phyloP scores from a whole-genome alignment of 2,797 vertebrate species.

The Triplophysa yarkandensis region DNA sequence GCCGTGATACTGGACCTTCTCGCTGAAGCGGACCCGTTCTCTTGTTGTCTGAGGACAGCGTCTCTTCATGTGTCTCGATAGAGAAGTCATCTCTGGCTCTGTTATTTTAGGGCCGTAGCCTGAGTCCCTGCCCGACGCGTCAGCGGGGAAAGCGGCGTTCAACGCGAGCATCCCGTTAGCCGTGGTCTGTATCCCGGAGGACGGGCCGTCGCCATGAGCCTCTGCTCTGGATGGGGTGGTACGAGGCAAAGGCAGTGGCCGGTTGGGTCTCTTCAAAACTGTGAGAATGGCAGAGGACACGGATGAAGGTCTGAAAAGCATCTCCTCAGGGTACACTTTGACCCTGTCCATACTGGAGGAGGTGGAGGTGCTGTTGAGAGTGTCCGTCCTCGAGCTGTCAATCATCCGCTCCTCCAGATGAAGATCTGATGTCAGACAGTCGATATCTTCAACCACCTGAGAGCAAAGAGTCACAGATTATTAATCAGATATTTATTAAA shows the following conservation, averaged over 20 bases:
- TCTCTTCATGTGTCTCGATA: constrained; percentile 84
- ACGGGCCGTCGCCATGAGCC: constrained; percentile 74
- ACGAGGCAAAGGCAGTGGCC: constrained; percentile 78
- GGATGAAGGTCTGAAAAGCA: constrained; percentile 65
- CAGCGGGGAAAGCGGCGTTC: constrained; percentile 79
- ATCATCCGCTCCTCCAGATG: constrained; percentile 96
- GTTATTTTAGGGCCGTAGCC: constrained; percentile 75
- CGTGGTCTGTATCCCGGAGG: constrained; percentile 76
- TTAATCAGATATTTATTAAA: too few species aligned
- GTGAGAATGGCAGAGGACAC: constrained; percentile 87
- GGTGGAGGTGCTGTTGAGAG: constrained; percentile 95
- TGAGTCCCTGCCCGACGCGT: constrained; percentile 81
- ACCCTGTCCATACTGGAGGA: constrained; percentile 93
- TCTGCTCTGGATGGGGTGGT: constrained; percentile 74
- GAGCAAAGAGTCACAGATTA: constrained; percentile 42
- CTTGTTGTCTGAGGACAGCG: constrained; percentile 81
- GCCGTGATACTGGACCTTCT: constrained; percentile 95
- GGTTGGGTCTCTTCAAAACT: constrained; percentile 86
- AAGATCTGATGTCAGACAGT: constrained; percentile 91
- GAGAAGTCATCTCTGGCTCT: constrained; percentile 69
- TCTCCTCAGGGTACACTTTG: constrained; percentile 78
- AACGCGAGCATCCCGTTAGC: constrained; percentile 82
- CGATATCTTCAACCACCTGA: constrained; percentile 97
- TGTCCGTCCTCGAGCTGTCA: constrained; percentile 95
- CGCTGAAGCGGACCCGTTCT: constrained; percentile 93